A percentile compares a stretch with the other conserved stretches of the same genome.
phyloP scores from a whole-genome alignment of 1,140 invertebrate genomes.

The Pinna nobilis region DNA sequence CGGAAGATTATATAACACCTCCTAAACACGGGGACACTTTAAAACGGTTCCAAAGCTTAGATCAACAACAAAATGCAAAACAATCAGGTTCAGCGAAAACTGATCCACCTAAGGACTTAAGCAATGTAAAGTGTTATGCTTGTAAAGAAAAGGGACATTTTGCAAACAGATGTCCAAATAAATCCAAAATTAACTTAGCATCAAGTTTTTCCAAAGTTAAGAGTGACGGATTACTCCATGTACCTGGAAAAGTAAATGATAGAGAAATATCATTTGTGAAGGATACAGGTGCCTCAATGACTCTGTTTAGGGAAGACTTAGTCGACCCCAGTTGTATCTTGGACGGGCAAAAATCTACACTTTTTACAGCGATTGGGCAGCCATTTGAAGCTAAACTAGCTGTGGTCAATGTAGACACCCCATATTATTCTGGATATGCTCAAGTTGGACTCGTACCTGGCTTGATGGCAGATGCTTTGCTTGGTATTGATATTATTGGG shows the following conservation, averaged over 20 bases:
- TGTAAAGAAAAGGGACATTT: conserved; percentile 16
- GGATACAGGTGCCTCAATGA: conserved; percentile 33
- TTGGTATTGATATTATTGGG: conserved; percentile 8
- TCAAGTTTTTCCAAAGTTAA: neutral
- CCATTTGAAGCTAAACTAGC: conserved; percentile 12
- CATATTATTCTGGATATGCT: conserved; percentile 17
- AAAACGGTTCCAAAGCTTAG: too few relatives aligned
- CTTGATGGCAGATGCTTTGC: conserved; percentile 10
- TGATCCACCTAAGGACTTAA: too few relatives aligned
- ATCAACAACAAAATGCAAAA: neutral
- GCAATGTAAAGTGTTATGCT: conserved; percentile 4
- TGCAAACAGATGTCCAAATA: neutral
- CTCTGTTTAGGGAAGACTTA: conserved; percentile 20
- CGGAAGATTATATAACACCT: conserved; percentile 19
- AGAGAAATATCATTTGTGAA: conserved; percentile 32
- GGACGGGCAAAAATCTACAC: conserved; percentile 1
- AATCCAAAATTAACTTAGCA: conserved; percentile 5
- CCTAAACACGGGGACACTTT: neutral
- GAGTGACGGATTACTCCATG: neutral
- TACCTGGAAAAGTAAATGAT: neutral
- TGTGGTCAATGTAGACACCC: conserved; percentile 23
- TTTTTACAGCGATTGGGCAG: conserved; percentile 24
- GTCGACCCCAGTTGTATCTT: conserved; percentile 9
- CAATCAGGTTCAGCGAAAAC: too few relatives aligned
- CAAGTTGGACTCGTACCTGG: conserved; percentile 9